Evolutionary conservation across 1,140 invertebrate genomes (phyloP), one percentile per base, ranked within the genome.

Genomic region (Trypoxylus dichotomus): DNA sequence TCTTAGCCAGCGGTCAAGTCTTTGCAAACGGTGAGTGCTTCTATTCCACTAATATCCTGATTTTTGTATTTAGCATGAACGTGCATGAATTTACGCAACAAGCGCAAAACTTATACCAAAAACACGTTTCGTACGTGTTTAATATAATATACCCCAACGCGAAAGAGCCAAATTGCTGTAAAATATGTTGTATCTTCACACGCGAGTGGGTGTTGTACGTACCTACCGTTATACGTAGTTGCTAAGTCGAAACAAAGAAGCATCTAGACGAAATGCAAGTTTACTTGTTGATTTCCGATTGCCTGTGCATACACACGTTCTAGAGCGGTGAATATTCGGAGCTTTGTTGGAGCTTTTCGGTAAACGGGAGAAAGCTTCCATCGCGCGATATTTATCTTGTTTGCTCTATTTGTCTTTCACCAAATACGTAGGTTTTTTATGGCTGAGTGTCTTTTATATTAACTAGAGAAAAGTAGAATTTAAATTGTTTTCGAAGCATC

Each of bases 11-110:
- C 25, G 74, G 41, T 21, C 74, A 75, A 54, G 74, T 75, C 43
- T 75, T 75, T 32, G 74, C 74, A 42, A 47, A 43, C 43, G 74
- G 74, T 75, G 43, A 75, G 74, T 75, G 11, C 8, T 3, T 41
- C 41, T 74, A 15, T 29, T 19, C 19, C n/a, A 19, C 3, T 74
- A 54, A 6, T 54, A 19, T 3, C 41, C 15, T 74, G 27, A 74
- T 21, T 41, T 42, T 54, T 19, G 19, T 54, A 54, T 19, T 54
- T 42, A 19, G 72, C 72, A 74, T 74, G 72, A 24, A 19, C 19
- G 25, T 68, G 60, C 60, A 68, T 68, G 60, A 15, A 24, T 27
- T 29, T 68, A 24, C 8, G 25, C 24, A 68, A 24, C 60, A 29
- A 68, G 27, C 60, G 60, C 60, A 68, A 68, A 54, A 68, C 60